These are phyloP conservation scores for Ophioninae sp. DNA, from an alignment of 2,888 invertebrate genomes.

Conservation along the genomic window DNA sequence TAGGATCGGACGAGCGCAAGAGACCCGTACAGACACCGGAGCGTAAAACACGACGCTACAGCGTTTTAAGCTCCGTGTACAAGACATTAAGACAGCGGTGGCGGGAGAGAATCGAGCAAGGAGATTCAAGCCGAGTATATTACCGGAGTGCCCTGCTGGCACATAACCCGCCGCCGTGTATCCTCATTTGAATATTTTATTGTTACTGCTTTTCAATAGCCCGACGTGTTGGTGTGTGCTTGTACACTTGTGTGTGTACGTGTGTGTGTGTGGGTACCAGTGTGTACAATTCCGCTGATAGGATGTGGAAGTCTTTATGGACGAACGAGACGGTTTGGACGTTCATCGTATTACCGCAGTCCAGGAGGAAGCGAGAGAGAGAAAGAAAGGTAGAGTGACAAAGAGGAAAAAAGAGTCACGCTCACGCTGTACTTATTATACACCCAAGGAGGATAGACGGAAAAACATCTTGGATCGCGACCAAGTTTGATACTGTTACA, in stretches of 20 bases:
- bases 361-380: background rate
- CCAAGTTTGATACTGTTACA: conserved; percentile 63
- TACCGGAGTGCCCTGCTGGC: conserved; percentile 50
- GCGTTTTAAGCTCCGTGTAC: conserved; percentile 66
- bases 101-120: conserved; percentile 39
- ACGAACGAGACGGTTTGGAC: conserved; percentile 60
- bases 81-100: conserved; percentile 65
- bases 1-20: conserved; percentile 27
- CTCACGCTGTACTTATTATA: conserved; percentile 37
- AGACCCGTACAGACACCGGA: conserved; percentile 44
- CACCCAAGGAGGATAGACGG: conserved; percentile 41
- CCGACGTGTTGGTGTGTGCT: conserved; percentile 9
- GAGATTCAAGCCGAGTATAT: conserved; percentile 46
- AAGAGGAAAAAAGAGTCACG: conserved; percentile 17
- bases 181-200: conserved; percentile 73
- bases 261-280: too few relatives aligned
- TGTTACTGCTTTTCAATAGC: conserved; percentile 69
- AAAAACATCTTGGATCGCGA: conserved; percentile 51
- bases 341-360: conserved; percentile 55
- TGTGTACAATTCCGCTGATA: conserved; percentile 56
- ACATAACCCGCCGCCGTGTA: conserved; percentile 57
- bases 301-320: conserved; percentile 66
- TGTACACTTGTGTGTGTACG: too few relatives aligned
- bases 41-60: conserved; percentile 67
- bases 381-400: conserved; percentile 9